A percentile compares a stretch with the other conserved stretches of the same genome.
Conservation (phyloP, 2,888 invertebrate species). For the Ypsolopha sequella region DNA sequence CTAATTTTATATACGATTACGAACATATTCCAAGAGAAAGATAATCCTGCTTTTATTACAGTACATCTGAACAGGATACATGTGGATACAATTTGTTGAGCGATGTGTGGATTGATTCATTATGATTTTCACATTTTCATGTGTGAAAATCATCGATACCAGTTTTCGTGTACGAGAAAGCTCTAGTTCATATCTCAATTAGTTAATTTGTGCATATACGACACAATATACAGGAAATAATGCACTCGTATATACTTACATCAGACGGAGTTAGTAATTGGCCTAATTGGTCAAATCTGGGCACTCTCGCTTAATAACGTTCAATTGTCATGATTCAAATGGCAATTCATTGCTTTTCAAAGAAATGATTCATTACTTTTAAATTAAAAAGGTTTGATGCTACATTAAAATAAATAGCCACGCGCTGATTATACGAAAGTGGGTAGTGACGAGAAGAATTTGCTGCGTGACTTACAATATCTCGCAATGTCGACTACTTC, state of each 20-base stretch:
- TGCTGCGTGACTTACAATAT: too few relatives aligned
- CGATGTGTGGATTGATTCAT: too few relatives aligned
- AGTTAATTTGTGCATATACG: constrained; percentile 67
- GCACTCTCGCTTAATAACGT: constrained; percentile 57
- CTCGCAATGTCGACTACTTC: too few relatives aligned
- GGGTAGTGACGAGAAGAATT: background rate
- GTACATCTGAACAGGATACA: too few relatives aligned
- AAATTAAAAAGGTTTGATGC: constrained; percentile 41
- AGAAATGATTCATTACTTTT: constrained; percentile 60
- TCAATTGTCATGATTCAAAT: constrained; percentile 63
- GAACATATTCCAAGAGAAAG: background rate
- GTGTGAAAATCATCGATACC: background rate
- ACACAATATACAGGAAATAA: constrained; percentile 67
- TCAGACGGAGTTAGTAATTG: constrained; percentile 62
- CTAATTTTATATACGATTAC: constrained; percentile 22
- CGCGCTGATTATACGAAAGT: constrained; percentile 1
- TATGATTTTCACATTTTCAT: too few relatives aligned
- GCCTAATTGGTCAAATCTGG: constrained; percentile 68
- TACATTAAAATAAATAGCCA: constrained; percentile 8
- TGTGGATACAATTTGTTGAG: too few relatives aligned
- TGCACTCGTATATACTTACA: constrained; percentile 41
- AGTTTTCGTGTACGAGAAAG: background rate
- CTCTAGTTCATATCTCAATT: constrained; percentile 35
- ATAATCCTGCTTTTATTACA: too few relatives aligned
- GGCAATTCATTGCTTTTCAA: constrained; percentile 62